phyloP scores from a whole-genome alignment of 2,797 vertebrate genomes.

The Sandelia bainsii region DNA sequence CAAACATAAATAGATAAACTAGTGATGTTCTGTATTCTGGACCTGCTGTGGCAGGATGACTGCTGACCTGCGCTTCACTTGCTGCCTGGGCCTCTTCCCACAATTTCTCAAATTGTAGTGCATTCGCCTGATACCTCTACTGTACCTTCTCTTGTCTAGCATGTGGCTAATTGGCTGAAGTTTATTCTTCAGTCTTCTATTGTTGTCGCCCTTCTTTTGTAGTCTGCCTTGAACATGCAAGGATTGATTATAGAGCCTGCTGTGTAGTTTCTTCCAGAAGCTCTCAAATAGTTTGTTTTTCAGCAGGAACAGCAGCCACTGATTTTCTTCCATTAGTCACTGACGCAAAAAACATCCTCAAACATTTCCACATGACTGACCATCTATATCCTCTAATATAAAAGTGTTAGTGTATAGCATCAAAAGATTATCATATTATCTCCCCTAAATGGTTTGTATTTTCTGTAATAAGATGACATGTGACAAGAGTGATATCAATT shows the following conservation, averaged over 20 bases:
- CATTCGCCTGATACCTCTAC: background rate
- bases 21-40: constrained; percentile 27
- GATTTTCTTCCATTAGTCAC: background rate
- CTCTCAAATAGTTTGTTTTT: constrained; percentile 28
- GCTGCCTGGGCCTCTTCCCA: background rate
- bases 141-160: constrained; percentile 17
- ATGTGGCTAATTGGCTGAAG: constrained; percentile 50
- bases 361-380: background rate
- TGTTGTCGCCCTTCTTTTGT: constrained; percentile 22
- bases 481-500: too few species aligned
- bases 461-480: too few species aligned
- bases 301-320: constrained; percentile 3
- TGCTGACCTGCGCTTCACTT: constrained; percentile 32
- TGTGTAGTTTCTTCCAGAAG: constrained; percentile 28
- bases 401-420: too few species aligned
- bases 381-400: background rate
- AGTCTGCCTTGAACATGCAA: constrained; percentile 37
- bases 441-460: too few species aligned
- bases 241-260: constrained; percentile 45
- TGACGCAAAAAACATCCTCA: background rate
- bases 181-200: constrained; percentile 35
- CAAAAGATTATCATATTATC: too few species aligned
- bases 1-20: constrained; percentile 44
- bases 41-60: constrained; percentile 13
- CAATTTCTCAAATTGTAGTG: constrained; percentile 43